Evolutionary conservation across 2,888 invertebrate genomes (phyloP).

Genomic region (Andrena dorsata): DNA sequence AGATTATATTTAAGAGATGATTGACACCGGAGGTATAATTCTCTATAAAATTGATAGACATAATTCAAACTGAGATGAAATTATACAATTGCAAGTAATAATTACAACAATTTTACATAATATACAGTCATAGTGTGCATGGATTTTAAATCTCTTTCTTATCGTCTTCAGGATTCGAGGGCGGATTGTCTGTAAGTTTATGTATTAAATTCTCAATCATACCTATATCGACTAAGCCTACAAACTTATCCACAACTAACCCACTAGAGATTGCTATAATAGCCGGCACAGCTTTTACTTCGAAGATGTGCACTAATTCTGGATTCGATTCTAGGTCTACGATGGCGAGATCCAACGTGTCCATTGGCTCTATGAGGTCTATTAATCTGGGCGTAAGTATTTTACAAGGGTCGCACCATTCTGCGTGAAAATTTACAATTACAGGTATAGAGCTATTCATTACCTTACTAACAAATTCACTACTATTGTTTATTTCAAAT

Average conservation of each 20-base stretch:
- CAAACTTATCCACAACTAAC: conserved; percentile 94
- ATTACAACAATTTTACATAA: conserved; percentile 29
- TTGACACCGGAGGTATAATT: background rate
- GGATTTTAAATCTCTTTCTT: conserved; percentile 33
- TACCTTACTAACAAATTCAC: conserved; percentile 92
- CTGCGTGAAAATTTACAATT: conserved; percentile 96
- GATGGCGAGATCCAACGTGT: conserved; percentile 91
- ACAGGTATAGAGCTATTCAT: conserved; percentile 94
- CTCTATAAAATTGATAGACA: background rate
- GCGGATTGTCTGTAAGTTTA: conserved; percentile 84
- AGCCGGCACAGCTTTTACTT: conserved; percentile 94
- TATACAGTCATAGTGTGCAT: background rate
- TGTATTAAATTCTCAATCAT: conserved; percentile 93
- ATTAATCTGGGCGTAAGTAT: conserved; percentile 93
- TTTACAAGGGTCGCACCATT: conserved; percentile 96
- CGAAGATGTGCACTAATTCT: conserved; percentile 92
- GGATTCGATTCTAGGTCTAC: conserved; percentile 94
- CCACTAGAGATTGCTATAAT: conserved; percentile 93
- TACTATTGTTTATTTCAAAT: conserved; percentile 89
- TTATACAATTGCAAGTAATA: conserved; percentile 23
- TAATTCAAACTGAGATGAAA: conserved; percentile 8
- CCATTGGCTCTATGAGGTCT: conserved; percentile 90
- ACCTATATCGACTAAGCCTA: conserved; percentile 92
- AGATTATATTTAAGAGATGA: conserved; percentile 12
- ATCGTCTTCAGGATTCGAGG: conserved; percentile 43